These are phyloP conservation scores for Hypomesus transpacificus DNA, from an alignment of 2,113 vertebrate species.

Conservation along the genomic window DNA sequence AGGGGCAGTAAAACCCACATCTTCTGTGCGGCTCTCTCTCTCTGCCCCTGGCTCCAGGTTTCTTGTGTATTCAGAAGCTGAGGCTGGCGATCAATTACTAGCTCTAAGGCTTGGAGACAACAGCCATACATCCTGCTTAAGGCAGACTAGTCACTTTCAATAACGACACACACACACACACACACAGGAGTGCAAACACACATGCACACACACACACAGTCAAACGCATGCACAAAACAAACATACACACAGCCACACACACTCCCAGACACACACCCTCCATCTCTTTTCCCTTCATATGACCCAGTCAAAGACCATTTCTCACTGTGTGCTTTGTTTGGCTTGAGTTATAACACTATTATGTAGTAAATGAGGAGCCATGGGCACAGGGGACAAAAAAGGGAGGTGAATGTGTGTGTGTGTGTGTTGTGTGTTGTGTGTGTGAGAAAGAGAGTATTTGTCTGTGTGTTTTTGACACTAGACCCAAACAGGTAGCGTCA, in stretches of 20 bases:
- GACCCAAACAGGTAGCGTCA: background rate
- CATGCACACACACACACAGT: constrained; percentile 20
- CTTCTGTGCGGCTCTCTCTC: background rate
- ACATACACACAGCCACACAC: constrained; percentile 15
- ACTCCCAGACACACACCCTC: background rate
- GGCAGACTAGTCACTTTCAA: constrained; percentile 45
- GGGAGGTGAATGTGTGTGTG: constrained; percentile 21
- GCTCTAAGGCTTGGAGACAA: constrained; percentile 49
- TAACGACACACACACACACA: constrained; percentile 35
- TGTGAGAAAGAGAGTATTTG: constrained; percentile 5
- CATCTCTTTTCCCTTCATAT: constrained; percentile 48
- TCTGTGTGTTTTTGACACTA: no score
- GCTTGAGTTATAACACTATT: constrained; percentile 40
- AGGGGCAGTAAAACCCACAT: background rate
- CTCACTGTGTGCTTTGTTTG: constrained; percentile 44
- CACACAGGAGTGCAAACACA: background rate
- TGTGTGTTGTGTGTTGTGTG: constrained; percentile 29
- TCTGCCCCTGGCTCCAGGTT: constrained; percentile 21
- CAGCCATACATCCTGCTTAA: constrained; percentile 60
- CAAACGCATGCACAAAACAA: background rate
- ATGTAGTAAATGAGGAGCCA: constrained; percentile 39
- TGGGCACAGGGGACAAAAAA: constrained; percentile 23
- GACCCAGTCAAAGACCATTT: constrained; percentile 54
- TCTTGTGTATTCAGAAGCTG: constrained; percentile 49
- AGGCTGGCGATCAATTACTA: constrained; percentile 55